A percentile compares a stretch with the other conserved stretches of the same genome.
Evolutionary conservation across 2,113 vertebrate species (phyloP).

Genomic region (Hassar affinis): DNA sequence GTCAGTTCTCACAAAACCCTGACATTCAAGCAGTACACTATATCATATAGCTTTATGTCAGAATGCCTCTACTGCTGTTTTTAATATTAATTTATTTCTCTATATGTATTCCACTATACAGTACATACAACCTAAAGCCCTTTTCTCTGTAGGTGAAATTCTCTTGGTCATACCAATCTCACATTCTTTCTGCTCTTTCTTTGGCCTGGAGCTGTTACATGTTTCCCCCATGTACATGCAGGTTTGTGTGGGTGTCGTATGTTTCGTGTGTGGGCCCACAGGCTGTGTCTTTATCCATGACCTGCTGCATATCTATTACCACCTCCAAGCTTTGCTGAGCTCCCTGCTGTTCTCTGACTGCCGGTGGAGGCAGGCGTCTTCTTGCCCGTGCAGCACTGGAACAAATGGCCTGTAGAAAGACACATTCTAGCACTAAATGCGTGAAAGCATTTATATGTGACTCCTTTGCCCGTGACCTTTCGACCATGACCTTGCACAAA

Average conservation of each 20-base stretch:
- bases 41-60: neutral
- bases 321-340: slow-evolving; percentile 62
- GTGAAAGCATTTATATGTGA: slow-evolving; percentile 62
- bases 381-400: slow-evolving; percentile 24
- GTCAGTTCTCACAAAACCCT: neutral
- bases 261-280: slow-evolving; percentile 50
- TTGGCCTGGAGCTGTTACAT: slow-evolving; percentile 16
- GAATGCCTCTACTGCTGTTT: neutral
- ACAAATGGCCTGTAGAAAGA: slow-evolving; percentile 17
- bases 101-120: neutral
- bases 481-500: slow-evolving; percentile 65
- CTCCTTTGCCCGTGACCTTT: slow-evolving; percentile 63
- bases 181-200: slow-evolving; percentile 26
- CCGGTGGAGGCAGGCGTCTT: slow-evolving; percentile 37
- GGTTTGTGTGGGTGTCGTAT: no score
- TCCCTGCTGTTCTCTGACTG: slow-evolving; percentile 54
- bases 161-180: slow-evolving; percentile 28
- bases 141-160: slow-evolving; percentile 8
- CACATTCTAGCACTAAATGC: slow-evolving; percentile 26
- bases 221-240: slow-evolving; percentile 22
- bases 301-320: slow-evolving; percentile 68
- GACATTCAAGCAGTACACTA: neutral
- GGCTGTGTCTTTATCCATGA: slow-evolving; percentile 55
- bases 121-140: neutral
- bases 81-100: neutral